These are phyloP conservation scores for Varanus salvator DNA, from an alignment of 2,113 vertebrate genomes.

Conservation along the genomic window DNA sequence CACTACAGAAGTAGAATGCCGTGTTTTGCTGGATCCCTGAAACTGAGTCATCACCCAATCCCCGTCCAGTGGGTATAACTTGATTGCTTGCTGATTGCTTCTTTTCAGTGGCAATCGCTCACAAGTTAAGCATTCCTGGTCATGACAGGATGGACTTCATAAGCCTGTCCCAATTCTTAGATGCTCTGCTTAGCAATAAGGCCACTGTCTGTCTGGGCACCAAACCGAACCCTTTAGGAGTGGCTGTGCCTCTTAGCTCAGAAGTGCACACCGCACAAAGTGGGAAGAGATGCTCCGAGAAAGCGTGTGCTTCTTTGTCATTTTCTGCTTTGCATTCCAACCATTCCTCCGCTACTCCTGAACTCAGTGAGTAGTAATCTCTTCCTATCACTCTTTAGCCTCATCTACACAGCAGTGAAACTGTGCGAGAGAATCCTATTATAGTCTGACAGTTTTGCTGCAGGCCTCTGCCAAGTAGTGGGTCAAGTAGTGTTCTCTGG, in stretches of 20 bases:
- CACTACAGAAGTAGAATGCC: neutral
- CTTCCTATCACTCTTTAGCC: constrained; percentile 23
- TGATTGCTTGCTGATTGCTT: neutral
- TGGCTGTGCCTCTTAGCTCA: constrained; percentile 10
- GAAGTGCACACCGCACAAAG: neutral
- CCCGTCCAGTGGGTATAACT: neutral
- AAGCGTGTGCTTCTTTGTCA: neutral
- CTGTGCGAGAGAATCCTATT: constrained; percentile 17
- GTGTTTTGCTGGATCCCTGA: neutral
- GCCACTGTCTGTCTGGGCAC: neutral
- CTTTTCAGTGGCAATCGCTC: neutral
- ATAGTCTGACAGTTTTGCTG: constrained; percentile 25
- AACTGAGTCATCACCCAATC: neutral
- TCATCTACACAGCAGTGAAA: neutral
- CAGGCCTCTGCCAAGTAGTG: constrained; percentile 2
- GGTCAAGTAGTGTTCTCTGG: neutral
- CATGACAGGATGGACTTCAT: neutral
- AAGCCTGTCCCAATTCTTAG: neutral
- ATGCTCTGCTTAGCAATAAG: neutral
- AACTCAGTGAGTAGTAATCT: constrained; percentile 21
- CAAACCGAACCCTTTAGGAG: neutral
- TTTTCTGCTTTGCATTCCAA: neutral
- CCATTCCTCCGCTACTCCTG: neutral
- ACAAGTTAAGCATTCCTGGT: constrained; percentile 27
- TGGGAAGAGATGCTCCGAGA: neutral